Evolutionary conservation across 2,888 invertebrate genomes (phyloP).

Genomic region (Ennomos fuscantarius): DNA sequence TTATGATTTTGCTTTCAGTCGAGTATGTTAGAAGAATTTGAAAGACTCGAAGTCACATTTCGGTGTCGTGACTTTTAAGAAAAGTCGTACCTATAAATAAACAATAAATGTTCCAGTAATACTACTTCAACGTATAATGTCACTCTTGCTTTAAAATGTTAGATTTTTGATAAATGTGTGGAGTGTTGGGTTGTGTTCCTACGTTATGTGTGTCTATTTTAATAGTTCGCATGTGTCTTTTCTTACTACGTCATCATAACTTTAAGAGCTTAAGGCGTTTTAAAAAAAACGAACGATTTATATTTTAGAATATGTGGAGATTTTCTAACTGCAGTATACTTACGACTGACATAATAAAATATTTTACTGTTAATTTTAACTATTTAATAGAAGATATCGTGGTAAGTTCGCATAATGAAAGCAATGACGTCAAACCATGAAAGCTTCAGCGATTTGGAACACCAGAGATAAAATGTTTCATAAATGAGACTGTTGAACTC

Average conservation of each 20-base stretch:
- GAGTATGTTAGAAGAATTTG: neutral
- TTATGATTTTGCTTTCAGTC: conserved; percentile 3
- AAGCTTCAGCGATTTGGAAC: conserved; percentile 6
- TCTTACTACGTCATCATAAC: neutral
- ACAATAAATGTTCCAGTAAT: conserved; percentile 4
- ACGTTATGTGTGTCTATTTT: too few relatives aligned
- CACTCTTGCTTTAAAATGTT: too few relatives aligned
- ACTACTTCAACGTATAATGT: too few relatives aligned
- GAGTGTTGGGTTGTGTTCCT: too few relatives aligned
- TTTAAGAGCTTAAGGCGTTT: too few relatives aligned
- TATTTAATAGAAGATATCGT: neutral
- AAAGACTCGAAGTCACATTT: conserved; percentile 2
- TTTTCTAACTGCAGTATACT: neutral
- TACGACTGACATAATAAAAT: neutral
- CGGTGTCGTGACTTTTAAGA: conserved; percentile 10
- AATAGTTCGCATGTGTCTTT: too few relatives aligned
- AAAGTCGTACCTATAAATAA: neutral
- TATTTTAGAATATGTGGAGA: too few relatives aligned
- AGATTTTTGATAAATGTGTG: too few relatives aligned
- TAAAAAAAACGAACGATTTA: too few relatives aligned
- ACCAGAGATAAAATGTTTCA: conserved; percentile 32
- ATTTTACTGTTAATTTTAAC: neutral
- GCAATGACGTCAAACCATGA: conserved; percentile 13
- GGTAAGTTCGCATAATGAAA: conserved; percentile 8
- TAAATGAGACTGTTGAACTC: conserved; percentile 50